A percentile compares a stretch with the other conserved stretches of the same genome.
Evolutionary conservation across 2,797 vertebrate genomes (phyloP).

Genomic region (Carapus acus): DNA sequence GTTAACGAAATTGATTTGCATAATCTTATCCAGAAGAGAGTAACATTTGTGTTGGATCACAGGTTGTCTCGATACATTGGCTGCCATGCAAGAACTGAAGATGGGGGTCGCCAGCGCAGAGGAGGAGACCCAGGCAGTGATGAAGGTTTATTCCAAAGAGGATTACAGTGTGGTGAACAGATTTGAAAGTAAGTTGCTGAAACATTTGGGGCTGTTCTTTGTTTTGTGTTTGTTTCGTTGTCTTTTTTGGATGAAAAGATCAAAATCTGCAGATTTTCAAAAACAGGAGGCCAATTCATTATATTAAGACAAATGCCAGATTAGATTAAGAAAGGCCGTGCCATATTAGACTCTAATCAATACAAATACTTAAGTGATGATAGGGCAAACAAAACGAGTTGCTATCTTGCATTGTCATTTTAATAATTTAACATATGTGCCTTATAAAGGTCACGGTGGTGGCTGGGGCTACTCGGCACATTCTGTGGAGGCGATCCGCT

Average conservation of each 20-base stretch:
- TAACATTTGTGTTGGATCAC: constrained; percentile 14
- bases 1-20: not conserved
- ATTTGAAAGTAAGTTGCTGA: constrained; percentile 92
- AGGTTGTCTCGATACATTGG: constrained; percentile 97
- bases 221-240: too few relatives aligned
- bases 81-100: constrained; percentile 97
- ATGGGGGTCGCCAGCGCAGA: constrained; percentile 93
- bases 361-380: not conserved
- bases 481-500: constrained; percentile 97
- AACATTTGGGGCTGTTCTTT: too few relatives aligned
- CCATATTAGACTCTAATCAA: constrained; percentile 3
- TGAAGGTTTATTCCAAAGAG: constrained; percentile 99
- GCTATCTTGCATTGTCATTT: constrained; percentile 6
- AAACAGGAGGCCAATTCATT: too few relatives aligned
- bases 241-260: too few relatives aligned
- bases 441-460: constrained; percentile 90
- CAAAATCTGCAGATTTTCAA: too few relatives aligned
- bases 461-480: constrained; percentile 99
- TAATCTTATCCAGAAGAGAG: not conserved
- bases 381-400: not conserved
- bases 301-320: not conserved
- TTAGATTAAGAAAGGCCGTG: not conserved
- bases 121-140: constrained; percentile 96
- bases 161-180: constrained; percentile 98
- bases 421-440: constrained; percentile 13